These are phyloP conservation scores for Poeciliopsis paucimaculata DNA, from an alignment of 2,797 vertebrate species.

Conservation along the genomic window DNA sequence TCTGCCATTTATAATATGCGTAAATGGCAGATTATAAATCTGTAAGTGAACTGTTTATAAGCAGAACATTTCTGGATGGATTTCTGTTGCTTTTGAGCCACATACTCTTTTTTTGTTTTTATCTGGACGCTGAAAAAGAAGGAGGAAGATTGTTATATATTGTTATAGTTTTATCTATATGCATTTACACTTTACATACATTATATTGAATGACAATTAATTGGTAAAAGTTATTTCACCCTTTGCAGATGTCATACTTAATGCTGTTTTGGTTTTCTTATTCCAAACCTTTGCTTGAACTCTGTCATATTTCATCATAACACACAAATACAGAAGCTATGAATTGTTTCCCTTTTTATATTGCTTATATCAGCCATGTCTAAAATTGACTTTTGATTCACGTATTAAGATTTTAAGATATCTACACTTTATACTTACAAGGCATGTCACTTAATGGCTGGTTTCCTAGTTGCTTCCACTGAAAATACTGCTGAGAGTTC, in stretches of 20 bases:
- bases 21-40: background rate
- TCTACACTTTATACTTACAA: background rate
- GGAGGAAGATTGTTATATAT: background rate
- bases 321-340: background rate
- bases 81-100: background rate
- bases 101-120: background rate
- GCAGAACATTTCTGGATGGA: conserved; percentile 11
- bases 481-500: background rate
- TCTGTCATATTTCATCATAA: background rate
- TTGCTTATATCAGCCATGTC: background rate
- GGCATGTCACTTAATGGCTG: background rate
- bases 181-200: background rate
- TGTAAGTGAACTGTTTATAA: conserved; percentile 8
- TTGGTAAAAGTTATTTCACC: background rate
- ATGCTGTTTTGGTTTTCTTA: background rate
- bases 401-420: background rate
- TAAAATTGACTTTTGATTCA: background rate
- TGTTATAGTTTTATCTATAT: background rate
- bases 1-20: no score
- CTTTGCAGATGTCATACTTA: background rate
- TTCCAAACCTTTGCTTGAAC: background rate
- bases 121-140: conserved; percentile 6
- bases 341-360: background rate
- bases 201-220: background rate
- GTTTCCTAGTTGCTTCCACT: background rate